Conservation (phyloP, 2,888 invertebrate genomes). For the Bugula neritina region DNA sequence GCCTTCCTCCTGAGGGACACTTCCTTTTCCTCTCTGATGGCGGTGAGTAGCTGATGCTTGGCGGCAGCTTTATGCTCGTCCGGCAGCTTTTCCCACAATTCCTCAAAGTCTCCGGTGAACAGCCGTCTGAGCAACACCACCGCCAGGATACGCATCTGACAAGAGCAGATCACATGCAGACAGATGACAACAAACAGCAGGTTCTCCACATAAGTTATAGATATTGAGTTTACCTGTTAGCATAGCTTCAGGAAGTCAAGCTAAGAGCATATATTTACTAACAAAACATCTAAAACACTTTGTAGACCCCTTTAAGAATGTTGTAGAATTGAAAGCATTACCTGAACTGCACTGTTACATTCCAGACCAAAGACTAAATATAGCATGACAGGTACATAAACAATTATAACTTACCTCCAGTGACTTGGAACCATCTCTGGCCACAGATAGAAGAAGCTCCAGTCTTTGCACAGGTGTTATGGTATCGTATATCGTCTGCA, state of each 20-base stretch:
- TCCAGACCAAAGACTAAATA: no score
- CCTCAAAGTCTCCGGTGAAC: conserved; percentile 76
- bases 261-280: no score
- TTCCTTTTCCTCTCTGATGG: conserved; percentile 74
- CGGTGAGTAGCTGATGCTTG: conserved; percentile 76
- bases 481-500: conserved; percentile 20
- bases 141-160: conserved; percentile 76
- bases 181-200: no score
- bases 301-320: no score
- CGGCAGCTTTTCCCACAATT: conserved; percentile 81
- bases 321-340: no score
- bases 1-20: conserved; percentile 76
- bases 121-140: conserved; percentile 86
- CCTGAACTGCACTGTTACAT: no score
- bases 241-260: no score
- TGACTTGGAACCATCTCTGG: conserved; percentile 4
- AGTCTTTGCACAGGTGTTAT: conserved; percentile 7
- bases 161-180: no score
- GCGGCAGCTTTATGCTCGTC: conserved; percentile 76
- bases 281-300: no score
- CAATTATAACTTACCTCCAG: neutral
- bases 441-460: neutral
- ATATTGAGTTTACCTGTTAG: no score
- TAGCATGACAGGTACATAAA: no score
- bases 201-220: no score